A percentile compares a stretch with the other conserved stretches of the same genome.
Evolutionary conservation across 2,888 invertebrate genomes (phyloP).

Genomic region (Steromphala cineraria): DNA sequence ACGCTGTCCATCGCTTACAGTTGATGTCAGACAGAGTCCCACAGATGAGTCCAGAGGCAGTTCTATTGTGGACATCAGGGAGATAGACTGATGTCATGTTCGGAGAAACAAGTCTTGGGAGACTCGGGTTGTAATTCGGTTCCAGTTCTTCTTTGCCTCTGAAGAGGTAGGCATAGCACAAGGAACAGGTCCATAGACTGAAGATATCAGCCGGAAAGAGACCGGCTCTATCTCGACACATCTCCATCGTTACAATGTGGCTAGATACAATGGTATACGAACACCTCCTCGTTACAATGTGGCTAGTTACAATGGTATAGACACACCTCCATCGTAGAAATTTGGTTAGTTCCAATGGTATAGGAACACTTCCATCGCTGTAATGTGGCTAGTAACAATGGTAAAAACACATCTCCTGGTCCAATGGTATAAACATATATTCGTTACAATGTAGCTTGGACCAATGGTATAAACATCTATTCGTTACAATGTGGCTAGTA

Average conservation of each 20-base stretch:
- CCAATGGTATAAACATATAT: too few species aligned
- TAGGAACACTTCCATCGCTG: too few species aligned
- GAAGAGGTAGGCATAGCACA: conserved; percentile 52
- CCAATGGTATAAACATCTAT: too few species aligned
- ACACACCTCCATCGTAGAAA: too few species aligned
- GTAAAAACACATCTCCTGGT: too few species aligned
- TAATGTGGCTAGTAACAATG: too few species aligned
- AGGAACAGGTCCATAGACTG: conserved; percentile 42
- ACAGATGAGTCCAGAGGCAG: conserved; percentile 23
- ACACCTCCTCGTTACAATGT: too few species aligned
- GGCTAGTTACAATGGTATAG: too few species aligned
- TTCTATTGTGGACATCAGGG: conserved; percentile 33
- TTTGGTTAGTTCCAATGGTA: too few species aligned
- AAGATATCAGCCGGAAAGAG: conserved; percentile 37
- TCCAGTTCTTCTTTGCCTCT: conserved; percentile 11
- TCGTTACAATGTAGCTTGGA: too few species aligned
- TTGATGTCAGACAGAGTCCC: conserved; percentile 22
- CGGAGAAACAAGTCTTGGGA: background rate
- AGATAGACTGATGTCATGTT: background rate
- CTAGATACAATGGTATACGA: too few species aligned
- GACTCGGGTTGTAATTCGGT: background rate
- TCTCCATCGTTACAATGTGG: background rate
- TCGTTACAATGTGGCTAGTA: too few species aligned
- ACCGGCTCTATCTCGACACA: conserved; percentile 42
- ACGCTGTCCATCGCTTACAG: conserved; percentile 38